Conservation (phyloP, 2,888 invertebrate species). For the Crematogaster levior region DNA sequence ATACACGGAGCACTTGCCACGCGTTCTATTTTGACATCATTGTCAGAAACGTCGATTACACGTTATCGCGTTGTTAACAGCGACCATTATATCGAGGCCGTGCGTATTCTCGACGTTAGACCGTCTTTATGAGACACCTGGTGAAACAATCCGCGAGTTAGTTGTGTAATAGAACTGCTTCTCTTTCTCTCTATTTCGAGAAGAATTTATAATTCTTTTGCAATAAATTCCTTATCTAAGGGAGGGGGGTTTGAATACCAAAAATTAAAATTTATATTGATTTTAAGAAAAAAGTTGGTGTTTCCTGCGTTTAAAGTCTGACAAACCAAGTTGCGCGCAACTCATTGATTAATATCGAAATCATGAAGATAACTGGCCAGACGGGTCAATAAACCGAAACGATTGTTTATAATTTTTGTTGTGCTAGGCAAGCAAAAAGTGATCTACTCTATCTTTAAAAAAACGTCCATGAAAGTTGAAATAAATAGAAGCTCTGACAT, state of each 20-base stretch:
- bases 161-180: not conserved
- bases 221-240: no score
- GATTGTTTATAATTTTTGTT: slow-evolving; percentile 30
- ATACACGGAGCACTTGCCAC: slow-evolving; percentile 34
- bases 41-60: slow-evolving; percentile 52
- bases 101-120: not conserved
- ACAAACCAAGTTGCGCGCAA: no score
- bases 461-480: not conserved
- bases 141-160: slow-evolving; percentile 8
- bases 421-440: not conserved
- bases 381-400: no score
- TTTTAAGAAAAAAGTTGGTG: no score
- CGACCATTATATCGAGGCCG: slow-evolving; percentile 10
- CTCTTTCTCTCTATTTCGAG: not conserved
- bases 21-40: slow-evolving; percentile 43
- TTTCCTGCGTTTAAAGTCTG: no score
- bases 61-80: slow-evolving; percentile 40
- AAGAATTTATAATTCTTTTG: no score
- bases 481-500: slow-evolving; percentile 2
- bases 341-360: no score
- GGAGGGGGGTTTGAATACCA: no score
- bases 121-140: slow-evolving; percentile 4
- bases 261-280: no score
- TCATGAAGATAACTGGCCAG: no score
- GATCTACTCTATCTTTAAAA: no score